Evolutionary conservation across 2,888 invertebrate species (phyloP), one percentile per base, ranked within the genome.

Genomic region (Synergus umbraculus): DNA sequence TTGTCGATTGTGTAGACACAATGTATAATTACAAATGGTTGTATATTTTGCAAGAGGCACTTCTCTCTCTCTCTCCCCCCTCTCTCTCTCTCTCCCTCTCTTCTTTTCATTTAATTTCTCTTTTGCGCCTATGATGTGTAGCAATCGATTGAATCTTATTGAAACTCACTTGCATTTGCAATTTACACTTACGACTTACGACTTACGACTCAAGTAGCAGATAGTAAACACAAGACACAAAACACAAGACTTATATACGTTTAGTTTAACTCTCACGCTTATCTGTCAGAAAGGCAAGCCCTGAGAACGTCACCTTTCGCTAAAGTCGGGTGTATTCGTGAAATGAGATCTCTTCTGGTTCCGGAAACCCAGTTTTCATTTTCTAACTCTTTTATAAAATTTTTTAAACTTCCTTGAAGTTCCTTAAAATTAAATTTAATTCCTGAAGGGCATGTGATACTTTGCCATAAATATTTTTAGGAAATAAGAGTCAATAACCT

Each of bases 251-350:
- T 29, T 29, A 22, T 22, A 22, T 22, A 29, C 3, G 3, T 29
- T 29, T 29, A 29, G 29, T 54, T 73, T 73, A 10, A 73, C 73
- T 73, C 73, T 73, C 73, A 73, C 73, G 73, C 73, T 73, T 73
- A 73, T 73, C 73, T 73, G 73, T 12, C n/a, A 73, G 73, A 73
- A 73, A 73, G 73, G 37, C 73, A 73, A 73, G 73, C 82, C 82
- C 85, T 83, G 81, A 81, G 86, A 85, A 84, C 85, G 80, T 73
- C 79, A 83, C 86, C 86, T 86, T 86, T 86, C 86, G 86, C 85
- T 82, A 64, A 76, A 46, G 54, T 64, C 58, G 63, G 58, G 66
- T 67, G 69, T 37, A 54, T 29, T 73, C 73, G 54, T 73, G 78
- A 76, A 58, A 76, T 22, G 37, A 73, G 80, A 79, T 80, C 78